Conservation (phyloP, 2,113 vertebrate genomes). For the Gobius niger region DNA sequence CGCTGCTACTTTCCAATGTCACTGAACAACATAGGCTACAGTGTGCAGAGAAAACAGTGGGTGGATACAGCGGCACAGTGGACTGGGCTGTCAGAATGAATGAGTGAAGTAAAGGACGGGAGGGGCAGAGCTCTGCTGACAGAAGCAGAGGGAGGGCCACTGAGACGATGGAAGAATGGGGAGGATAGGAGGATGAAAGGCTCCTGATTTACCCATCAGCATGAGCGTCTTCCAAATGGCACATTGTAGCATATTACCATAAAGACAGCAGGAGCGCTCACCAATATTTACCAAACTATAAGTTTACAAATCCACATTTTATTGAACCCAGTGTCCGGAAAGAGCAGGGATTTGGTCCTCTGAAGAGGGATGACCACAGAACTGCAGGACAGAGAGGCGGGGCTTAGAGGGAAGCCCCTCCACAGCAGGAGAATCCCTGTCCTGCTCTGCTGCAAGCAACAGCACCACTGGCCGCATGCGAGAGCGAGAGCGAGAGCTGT, state of each 20-base stretch:
- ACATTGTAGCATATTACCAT: too few relatives aligned
- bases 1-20: neutral
- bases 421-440: neutral
- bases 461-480: neutral
- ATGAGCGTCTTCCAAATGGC: neutral
- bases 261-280: too few relatives aligned
- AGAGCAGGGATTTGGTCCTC: neutral
- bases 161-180: neutral
- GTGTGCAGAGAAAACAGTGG: neutral
- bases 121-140: neutral
- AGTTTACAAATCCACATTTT: too few relatives aligned
- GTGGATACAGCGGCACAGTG: neutral
- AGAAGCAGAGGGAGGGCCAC: neutral
- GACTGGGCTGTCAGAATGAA: constrained; percentile 1
- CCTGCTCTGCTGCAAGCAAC: neutral
- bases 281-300: too few relatives aligned
- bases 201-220: neutral
- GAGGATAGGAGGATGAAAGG: neutral
- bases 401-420: neutral
- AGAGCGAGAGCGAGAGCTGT: neutral
- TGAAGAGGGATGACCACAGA: neutral
- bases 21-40: neutral
- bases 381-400: neutral
- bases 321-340: neutral
- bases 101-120: neutral